These are phyloP conservation scores for Hippocampus kuda DNA, from an alignment of 2,797 vertebrate genomes.

Conservation along the genomic window DNA sequence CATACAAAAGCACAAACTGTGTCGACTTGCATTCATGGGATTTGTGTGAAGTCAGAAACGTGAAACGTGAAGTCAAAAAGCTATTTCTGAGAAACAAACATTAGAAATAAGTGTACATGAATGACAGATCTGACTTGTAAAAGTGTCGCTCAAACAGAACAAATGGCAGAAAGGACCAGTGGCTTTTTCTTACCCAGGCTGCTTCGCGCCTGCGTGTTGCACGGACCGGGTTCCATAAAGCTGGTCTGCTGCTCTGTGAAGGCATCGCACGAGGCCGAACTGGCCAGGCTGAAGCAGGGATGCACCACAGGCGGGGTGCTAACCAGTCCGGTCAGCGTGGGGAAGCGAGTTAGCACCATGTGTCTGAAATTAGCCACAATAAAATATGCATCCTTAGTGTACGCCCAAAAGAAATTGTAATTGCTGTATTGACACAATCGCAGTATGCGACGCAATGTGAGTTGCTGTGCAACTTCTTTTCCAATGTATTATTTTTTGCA, in stretches of 20 bases:
- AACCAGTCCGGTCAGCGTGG: constrained; percentile 71
- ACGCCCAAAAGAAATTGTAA: no score
- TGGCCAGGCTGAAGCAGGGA: constrained; percentile 71
- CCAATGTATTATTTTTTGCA: no score
- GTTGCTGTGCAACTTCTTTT: no score
- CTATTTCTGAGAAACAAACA: constrained; percentile 34
- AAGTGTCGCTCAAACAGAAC: neutral
- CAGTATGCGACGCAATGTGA: no score
- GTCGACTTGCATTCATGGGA: constrained; percentile 29
- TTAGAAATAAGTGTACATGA: neutral
- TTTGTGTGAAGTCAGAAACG: constrained; percentile 6
- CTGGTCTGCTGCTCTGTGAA: constrained; percentile 77
- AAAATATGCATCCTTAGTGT: neutral
- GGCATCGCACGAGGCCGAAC: constrained; percentile 70
- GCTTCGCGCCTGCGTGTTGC: constrained; percentile 68
- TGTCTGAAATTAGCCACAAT: constrained; percentile 54
- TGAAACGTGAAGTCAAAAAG: constrained; percentile 38
- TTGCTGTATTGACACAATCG: no score
- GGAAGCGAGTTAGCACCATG: constrained; percentile 76
- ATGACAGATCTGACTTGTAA: neutral
- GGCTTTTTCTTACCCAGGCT: constrained; percentile 66
- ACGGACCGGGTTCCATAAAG: constrained; percentile 70
- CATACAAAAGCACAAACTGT: constrained; percentile 43
- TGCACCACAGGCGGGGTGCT: constrained; percentile 67
- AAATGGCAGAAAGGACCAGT: neutral